Base-by-base conservation (phyloP, 1,140 invertebrate species). In the Cyclargus thomasi region DNA sequence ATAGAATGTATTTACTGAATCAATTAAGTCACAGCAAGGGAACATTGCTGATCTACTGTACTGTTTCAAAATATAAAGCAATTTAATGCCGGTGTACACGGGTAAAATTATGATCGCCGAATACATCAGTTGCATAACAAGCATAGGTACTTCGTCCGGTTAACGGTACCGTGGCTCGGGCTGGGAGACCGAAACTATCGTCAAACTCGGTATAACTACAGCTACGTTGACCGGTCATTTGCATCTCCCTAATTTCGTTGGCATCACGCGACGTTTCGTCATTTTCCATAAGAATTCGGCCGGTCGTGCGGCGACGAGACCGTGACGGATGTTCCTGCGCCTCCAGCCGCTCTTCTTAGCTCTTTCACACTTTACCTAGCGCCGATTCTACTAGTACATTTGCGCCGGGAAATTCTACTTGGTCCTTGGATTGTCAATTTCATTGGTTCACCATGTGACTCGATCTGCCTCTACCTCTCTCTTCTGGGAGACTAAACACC, bases 91-190 rank as follows among this genome's bases (percentile, higher is more conserved):
- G 39, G 39, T 63, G 65, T 29, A 29, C 29, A 29, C 29, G 8
- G 29, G 29, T 5, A 29, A 29, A 29, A 63, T 68, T 68, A 74
- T 73, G 68, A 73, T 73, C 73, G 70, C 70, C 74, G 71, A 73
- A 77, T 71, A 78, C 79, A 79, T 85, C 77, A 75, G 79, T 83
- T 87, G 83, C 85, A 86, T 87, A 84, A 85, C 81, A 79, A 87
- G 79, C 77, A 72, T 72, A 47, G 39, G 39, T 47, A 68, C 72
- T 75, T 78, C 75, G 76, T 86, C 82, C 82, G 81, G 75, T 71
- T 88, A 86, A 86, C 85, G 85, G 85, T 74, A 85, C 75, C 65
- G 70, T 70, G 73, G 76, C 70, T 74, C 74, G 75, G 70, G 74
- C 71, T 69, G 75, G 71, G 73, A 74, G 66, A 66, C 71, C 67